phyloP scores from a whole-genome alignment of 2,797 vertebrate genomes.

The Arnoldichthys spilopterus region DNA sequence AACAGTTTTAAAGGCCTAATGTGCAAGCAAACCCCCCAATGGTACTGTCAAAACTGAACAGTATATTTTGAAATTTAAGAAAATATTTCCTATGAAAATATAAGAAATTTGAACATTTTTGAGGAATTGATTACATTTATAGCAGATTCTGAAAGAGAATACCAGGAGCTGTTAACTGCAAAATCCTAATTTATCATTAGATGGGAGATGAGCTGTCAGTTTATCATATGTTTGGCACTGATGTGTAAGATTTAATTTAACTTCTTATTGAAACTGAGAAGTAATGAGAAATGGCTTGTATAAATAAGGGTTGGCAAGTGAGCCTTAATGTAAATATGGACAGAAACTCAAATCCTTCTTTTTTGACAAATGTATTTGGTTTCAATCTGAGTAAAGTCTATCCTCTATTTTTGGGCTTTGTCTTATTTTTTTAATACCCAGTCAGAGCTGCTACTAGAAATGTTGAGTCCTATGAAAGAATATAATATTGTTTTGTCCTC shows the following conservation, averaged over 20 bases:
- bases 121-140: no score
- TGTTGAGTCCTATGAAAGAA: no score
- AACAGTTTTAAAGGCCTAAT: not conserved
- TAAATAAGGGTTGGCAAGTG: not conserved
- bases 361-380: not conserved
- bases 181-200: not conserved
- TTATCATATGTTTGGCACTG: not conserved
- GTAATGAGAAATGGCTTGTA: not conserved
- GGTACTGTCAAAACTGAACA: not conserved
- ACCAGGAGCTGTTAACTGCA: not conserved
- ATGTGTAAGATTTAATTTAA: not conserved
- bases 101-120: not conserved
- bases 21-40: not conserved
- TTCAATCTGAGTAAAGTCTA: not conserved
- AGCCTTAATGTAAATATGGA: not conserved
- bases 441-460: no score
- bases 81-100: not conserved
- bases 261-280: not conserved
- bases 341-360: not conserved
- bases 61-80: no score
- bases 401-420: not conserved
- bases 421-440: constrained; percentile 72
- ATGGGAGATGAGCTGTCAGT: not conserved
- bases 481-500: no score
- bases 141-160: not conserved